A percentile compares a stretch with the other conserved stretches of the same genome.
Conservation (phyloP, 2,888 invertebrate genomes). For the Drosophila paramelanica region DNA sequence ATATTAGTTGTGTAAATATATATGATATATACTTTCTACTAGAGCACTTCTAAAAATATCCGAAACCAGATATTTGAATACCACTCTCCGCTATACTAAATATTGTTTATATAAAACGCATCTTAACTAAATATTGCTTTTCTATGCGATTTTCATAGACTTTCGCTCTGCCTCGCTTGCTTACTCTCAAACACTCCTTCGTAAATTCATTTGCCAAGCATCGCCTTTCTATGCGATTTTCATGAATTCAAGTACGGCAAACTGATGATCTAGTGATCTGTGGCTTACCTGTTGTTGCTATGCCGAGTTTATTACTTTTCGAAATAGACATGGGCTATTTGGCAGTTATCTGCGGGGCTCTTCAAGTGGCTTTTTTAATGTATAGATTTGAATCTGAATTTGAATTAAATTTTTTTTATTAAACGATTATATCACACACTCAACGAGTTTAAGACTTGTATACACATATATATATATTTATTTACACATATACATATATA, state of each 20-base stretch:
- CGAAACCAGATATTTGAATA: too few species aligned
- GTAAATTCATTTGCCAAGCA: too few species aligned
- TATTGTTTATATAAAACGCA: too few species aligned
- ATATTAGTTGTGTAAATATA: not conserved
- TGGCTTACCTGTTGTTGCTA: slow-evolving; percentile 7
- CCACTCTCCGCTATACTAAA: too few species aligned
- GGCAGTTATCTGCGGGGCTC: not conserved
- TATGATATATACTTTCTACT: too few species aligned
- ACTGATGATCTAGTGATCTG: too few species aligned
- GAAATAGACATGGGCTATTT: slow-evolving; percentile 9
- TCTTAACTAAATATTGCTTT: too few species aligned
- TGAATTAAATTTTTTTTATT: slow-evolving; percentile 1
- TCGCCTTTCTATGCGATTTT: not conserved
- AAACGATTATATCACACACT: not conserved
- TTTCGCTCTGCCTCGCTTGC: too few species aligned
- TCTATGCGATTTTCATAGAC: too few species aligned
- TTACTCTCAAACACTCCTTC: too few species aligned
- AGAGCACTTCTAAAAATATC: too few species aligned
- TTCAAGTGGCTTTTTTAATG: slow-evolving; percentile 4
- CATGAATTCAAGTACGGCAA: not conserved
- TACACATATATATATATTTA: too few species aligned
- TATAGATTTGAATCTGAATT: slow-evolving; percentile 10
- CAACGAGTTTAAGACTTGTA: not conserved
- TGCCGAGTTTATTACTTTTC: not conserved
- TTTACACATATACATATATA: not conserved